Conservation (phyloP, 2,888 invertebrate species). For the Colostygia pectinataria region DNA sequence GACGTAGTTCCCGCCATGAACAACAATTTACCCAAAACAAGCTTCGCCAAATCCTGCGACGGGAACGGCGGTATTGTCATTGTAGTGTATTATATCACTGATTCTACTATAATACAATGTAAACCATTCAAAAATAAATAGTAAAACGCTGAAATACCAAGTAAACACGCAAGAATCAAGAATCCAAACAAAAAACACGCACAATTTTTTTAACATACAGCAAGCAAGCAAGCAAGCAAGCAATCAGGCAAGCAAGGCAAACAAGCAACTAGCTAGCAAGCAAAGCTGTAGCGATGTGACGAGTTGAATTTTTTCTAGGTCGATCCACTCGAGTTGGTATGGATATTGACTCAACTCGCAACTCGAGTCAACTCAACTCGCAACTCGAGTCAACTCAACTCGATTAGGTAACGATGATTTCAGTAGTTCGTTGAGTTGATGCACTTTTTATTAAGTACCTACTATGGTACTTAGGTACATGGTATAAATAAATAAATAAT, state of each 20-base stretch:
- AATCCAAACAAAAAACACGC: constrained; percentile 19
- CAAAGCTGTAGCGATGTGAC: too few relatives aligned
- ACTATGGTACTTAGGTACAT: too few relatives aligned
- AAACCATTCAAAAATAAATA: constrained; percentile 17
- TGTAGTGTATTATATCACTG: constrained; percentile 5
- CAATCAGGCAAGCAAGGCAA: background rate
- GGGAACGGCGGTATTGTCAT: constrained; percentile 74
- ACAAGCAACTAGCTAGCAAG: too few relatives aligned
- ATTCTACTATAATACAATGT: background rate
- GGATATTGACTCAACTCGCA: too few relatives aligned
- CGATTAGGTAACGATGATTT: too few relatives aligned
- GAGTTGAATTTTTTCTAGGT: too few relatives aligned
- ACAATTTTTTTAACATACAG: constrained; percentile 7
- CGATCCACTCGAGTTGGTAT: too few relatives aligned
- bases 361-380: too few relatives aligned
- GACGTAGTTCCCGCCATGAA: constrained; percentile 70
- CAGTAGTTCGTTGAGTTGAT: too few relatives aligned
- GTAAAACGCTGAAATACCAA: constrained; percentile 1
- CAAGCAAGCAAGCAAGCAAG: background rate
- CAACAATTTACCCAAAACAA: constrained; percentile 67
- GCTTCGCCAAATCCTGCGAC: constrained; percentile 72
- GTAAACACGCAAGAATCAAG: constrained; percentile 22
- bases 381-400: too few relatives aligned
- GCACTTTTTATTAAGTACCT: too few relatives aligned
- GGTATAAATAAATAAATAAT: too few relatives aligned